Evolutionary conservation across 1,140 invertebrate genomes (phyloP), one percentile per base, ranked within the genome.

Genomic region (Acromyrmex charruanus): DNA sequence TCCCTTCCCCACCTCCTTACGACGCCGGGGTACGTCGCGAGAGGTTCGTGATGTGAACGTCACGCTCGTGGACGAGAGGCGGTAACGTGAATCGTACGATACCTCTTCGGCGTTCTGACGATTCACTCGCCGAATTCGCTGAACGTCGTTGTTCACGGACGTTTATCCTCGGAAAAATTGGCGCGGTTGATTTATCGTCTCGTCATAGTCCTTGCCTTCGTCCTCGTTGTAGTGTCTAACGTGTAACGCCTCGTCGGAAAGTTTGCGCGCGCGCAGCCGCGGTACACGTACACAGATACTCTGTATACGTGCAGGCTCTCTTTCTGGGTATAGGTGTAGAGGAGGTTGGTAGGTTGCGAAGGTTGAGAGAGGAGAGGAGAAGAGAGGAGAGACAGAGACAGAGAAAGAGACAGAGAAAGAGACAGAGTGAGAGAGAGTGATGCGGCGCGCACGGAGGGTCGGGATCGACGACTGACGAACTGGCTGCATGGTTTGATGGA

Each of bases 331-430:
- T 91, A 87, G 85, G 75, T 91, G 82, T 88, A 69, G 39, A 87
- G 31, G n/a, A 66, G 89, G 84, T 88, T 88, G 72, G 88, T 90
- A 88, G 89, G 87, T 90, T 84, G 63, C 51, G 79, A 91, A 90
- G 90, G 84, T 92, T 87, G 86, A 87, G 82, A 69, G 66, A 77
- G 65, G 71, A 91, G 84, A 79, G 82, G n/a, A 9, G 44, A n/a
- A 18, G 2, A 18, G 74, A 44, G 31, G 18, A 28, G 25, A 28
- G 58, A n/a, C 21, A 28, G 6, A 3, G 61, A 28, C 3, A 35
- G 35, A 69, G 21, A 49, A 6, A 51, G 44, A 39, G 39, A 28
- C 16, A 31, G 75, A 44, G 21, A 21, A 16, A 21, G 18, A 28
- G 25, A 31, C 25, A 58, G 59, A 16, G 7, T 0, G 28, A 71